phyloP scores from a whole-genome alignment of 2,113 vertebrate genomes.

The Scomber japonicus region DNA sequence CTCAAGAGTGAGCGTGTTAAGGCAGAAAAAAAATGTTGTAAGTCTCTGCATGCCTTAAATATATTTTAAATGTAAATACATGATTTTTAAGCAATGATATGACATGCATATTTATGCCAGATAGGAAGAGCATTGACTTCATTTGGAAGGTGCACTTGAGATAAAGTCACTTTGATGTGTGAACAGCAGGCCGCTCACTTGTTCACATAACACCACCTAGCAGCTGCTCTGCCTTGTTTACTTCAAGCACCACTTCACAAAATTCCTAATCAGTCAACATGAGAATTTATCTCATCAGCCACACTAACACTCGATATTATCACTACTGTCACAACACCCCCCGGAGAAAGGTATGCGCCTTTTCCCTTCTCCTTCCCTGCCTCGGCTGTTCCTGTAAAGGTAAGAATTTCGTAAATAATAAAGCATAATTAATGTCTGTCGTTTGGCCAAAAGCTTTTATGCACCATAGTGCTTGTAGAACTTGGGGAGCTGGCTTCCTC shows the following conservation, averaged over 20 bases:
- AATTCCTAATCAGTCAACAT: slow-evolving; percentile 23
- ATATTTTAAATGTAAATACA: background rate
- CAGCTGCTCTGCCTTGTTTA: slow-evolving; percentile 52
- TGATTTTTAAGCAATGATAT: background rate
- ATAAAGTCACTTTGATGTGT: slow-evolving; percentile 38
- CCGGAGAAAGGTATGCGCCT: background rate
- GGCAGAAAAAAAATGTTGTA: background rate
- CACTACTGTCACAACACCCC: slow-evolving; percentile 5
- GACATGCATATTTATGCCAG: background rate
- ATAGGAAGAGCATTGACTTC: background rate
- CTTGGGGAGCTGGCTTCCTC: background rate
- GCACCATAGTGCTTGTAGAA: too few species aligned
- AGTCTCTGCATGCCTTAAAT: background rate
- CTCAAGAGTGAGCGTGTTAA: too few species aligned
- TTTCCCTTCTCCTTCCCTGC: background rate
- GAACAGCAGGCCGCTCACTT: slow-evolving; percentile 34
- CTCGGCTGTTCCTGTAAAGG: background rate
- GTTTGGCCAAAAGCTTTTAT: background rate
- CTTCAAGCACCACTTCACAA: slow-evolving; percentile 60
- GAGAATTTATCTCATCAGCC: slow-evolving; percentile 27
- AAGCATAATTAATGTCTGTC: background rate
- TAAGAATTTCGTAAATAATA: background rate
- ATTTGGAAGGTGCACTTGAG: slow-evolving; percentile 2
- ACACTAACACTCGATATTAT: slow-evolving; percentile 22
- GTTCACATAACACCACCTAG: slow-evolving; percentile 15